Conservation (phyloP, 2,888 invertebrate species). For the Mactromeris polynyma region DNA sequence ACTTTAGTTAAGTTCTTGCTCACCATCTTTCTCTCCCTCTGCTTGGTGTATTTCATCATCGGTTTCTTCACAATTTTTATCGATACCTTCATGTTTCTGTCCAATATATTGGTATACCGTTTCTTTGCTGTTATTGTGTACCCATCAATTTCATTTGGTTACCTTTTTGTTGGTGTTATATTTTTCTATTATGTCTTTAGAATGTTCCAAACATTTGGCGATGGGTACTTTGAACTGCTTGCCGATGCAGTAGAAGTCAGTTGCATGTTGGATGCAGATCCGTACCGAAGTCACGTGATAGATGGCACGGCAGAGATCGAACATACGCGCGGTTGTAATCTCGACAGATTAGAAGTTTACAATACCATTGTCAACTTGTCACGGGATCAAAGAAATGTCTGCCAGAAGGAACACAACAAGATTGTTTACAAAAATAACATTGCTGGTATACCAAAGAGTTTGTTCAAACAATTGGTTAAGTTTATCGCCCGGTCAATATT, state of each 20-base stretch:
- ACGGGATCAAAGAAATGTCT: neutral
- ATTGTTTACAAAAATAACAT: slow-evolving; percentile 30
- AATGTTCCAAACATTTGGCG: slow-evolving; percentile 34
- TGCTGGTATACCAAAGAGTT: slow-evolving; percentile 37
- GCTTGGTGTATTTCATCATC: slow-evolving; percentile 29
- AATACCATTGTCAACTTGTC: slow-evolving; percentile 24
- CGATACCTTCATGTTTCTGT: slow-evolving; percentile 41
- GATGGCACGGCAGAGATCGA: slow-evolving; percentile 31
- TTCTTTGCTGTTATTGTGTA: slow-evolving; percentile 50
- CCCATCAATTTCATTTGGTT: slow-evolving; percentile 50
- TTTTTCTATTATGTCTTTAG: slow-evolving; percentile 51
- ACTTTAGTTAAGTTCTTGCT: neutral
- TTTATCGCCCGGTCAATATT: slow-evolving; percentile 43
- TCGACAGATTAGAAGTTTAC: slow-evolving; percentile 37
- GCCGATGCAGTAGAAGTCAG: slow-evolving; percentile 49
- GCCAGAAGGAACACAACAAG: neutral
- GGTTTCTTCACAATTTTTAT: slow-evolving; percentile 40
- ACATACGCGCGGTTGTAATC: neutral
- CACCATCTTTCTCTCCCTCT: neutral
- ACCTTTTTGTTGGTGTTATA: slow-evolving; percentile 49
- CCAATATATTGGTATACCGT: slow-evolving; percentile 41
- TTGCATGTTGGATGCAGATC: neutral
- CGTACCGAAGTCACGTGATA: neutral
- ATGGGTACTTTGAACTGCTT: slow-evolving; percentile 40
- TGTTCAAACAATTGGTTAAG: slow-evolving; percentile 38